These are phyloP conservation scores for Trialeurodes vaporariorum DNA, from an alignment of 1,140 invertebrate genomes.

Conservation along the genomic window DNA sequence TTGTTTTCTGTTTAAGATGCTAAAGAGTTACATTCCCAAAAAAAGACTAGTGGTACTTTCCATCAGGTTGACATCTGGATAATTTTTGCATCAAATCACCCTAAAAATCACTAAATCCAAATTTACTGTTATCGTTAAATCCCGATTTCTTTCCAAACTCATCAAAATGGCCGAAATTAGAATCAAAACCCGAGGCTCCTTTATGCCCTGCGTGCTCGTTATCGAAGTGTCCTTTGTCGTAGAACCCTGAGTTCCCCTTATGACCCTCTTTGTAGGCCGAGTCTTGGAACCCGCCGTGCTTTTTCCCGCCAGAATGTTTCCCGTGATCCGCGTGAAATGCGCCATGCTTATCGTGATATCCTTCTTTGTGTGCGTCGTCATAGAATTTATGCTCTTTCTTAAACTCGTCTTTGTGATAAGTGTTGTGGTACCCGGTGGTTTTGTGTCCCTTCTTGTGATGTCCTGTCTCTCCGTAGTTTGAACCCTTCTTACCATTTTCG, in stretches of 20 bases:
- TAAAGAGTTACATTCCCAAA: no score
- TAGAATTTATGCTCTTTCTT: conserved; percentile 62
- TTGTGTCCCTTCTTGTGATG: conserved; percentile 51
- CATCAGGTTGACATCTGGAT: no score
- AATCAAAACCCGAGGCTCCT: conserved; percentile 32
- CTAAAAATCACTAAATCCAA: conserved; percentile 20
- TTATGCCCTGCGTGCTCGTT: conserved; percentile 36
- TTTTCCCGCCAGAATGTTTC: conserved; percentile 34
- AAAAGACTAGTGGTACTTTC: no score
- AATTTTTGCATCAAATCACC: no score
- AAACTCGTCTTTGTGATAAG: conserved; percentile 59
- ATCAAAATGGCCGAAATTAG: conserved; percentile 32
- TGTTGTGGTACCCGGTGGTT: conserved; percentile 54
- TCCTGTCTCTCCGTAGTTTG: conserved; percentile 20
- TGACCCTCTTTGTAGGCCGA: conserved; percentile 36
- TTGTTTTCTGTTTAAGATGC: no score
- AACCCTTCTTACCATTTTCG: conserved; percentile 29
- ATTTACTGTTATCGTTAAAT: conserved; percentile 32
- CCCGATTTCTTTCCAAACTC: conserved; percentile 35
- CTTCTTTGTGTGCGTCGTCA: conserved; percentile 50
- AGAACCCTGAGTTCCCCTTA: conserved; percentile 35
- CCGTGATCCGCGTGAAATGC: conserved; percentile 37
- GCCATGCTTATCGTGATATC: conserved; percentile 44
- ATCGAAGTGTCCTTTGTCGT: conserved; percentile 36
- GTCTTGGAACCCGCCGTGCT: conserved; percentile 39